Conservation (phyloP, 2,113 vertebrate species). For the Charadrius vociferus region DNA sequence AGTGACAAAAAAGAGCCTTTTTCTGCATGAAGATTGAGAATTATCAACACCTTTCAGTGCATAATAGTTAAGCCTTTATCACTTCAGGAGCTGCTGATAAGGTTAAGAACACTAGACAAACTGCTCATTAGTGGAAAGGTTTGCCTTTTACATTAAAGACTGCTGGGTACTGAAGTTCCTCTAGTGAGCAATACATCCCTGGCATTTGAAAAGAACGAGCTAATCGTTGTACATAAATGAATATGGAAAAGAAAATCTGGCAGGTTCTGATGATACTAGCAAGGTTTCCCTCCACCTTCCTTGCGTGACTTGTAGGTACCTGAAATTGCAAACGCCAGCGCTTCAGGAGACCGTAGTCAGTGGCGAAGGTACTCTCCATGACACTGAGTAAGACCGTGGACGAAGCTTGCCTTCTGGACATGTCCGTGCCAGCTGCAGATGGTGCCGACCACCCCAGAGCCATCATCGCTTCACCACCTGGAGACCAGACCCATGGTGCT, state of each 20-base stretch:
- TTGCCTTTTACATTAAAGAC: conserved; percentile 85
- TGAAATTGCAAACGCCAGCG: neutral
- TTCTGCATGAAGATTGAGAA: conserved; percentile 84
- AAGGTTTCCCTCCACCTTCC: conserved; percentile 21
- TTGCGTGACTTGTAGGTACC: neutral
- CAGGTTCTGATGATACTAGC: conserved; percentile 57
- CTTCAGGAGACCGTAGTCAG: neutral
- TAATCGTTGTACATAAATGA: conserved; percentile 76
- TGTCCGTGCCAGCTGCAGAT: neutral
- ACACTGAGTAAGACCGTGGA: neutral
- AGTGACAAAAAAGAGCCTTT: conserved; percentile 79
- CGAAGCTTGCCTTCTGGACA: neutral
- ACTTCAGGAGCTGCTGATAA: conserved; percentile 84
- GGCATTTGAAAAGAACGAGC: conserved; percentile 79
- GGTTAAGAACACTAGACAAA: conserved; percentile 88
- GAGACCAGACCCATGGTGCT: fast-evolving
- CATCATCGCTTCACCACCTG: fast-evolving
- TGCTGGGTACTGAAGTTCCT: conserved; percentile 82
- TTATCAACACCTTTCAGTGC: conserved; percentile 85
- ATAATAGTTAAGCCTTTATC: conserved; percentile 87
- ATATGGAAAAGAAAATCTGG: conserved; percentile 69
- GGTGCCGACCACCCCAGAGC: fast-evolving
- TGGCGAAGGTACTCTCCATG: neutral
- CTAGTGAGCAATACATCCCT: conserved; percentile 79
- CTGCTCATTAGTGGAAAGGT: conserved; percentile 87